A percentile compares a stretch with the other conserved stretches of the same genome.
These are phyloP conservation scores for Struthidea cinerea DNA, from an alignment of 2,113 vertebrate genomes.

Conservation along the genomic window DNA sequence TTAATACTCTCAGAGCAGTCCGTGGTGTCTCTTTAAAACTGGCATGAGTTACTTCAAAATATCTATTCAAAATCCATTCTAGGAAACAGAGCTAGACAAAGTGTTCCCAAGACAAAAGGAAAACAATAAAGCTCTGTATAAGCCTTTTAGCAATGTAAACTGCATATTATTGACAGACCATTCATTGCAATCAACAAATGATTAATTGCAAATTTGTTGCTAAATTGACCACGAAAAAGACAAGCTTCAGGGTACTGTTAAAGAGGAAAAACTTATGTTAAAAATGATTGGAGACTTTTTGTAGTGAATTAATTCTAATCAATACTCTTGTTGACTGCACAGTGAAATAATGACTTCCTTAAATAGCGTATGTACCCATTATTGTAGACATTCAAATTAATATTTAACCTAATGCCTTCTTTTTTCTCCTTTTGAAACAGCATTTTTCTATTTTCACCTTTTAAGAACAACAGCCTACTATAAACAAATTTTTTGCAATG, in stretches of 20 bases:
- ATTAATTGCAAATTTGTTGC: constrained; percentile 78
- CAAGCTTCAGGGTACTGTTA: constrained; percentile 63
- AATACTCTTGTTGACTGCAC: constrained; percentile 70
- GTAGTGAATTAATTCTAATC: constrained; percentile 76
- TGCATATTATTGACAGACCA: constrained; percentile 71
- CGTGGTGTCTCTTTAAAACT: constrained; percentile 74
- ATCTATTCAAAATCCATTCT: constrained; percentile 73
- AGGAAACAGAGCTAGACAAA: constrained; percentile 72
- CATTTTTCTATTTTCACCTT: constrained; percentile 46
- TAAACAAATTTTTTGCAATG: neutral
- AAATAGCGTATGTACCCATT: constrained; percentile 65
- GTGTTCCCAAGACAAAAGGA: constrained; percentile 70
- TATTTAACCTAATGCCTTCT: constrained; percentile 71
- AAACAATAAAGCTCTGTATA: constrained; percentile 69
- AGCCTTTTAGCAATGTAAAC: constrained; percentile 70
- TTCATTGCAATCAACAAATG: constrained; percentile 74
- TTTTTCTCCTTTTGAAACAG: constrained; percentile 16
- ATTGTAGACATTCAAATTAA: constrained; percentile 74
- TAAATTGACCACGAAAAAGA: constrained; percentile 69
- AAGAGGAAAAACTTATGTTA: constrained; percentile 70
- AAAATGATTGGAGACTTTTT: constrained; percentile 69
- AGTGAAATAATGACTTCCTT: constrained; percentile 73
- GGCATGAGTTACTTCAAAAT: constrained; percentile 67
- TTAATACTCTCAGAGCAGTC: constrained; percentile 69
- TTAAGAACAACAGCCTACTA: constrained; percentile 16